These are phyloP conservation scores for Microcebus murinus DNA, from an alignment of 2,113 vertebrate species.

Conservation along the genomic window DNA sequence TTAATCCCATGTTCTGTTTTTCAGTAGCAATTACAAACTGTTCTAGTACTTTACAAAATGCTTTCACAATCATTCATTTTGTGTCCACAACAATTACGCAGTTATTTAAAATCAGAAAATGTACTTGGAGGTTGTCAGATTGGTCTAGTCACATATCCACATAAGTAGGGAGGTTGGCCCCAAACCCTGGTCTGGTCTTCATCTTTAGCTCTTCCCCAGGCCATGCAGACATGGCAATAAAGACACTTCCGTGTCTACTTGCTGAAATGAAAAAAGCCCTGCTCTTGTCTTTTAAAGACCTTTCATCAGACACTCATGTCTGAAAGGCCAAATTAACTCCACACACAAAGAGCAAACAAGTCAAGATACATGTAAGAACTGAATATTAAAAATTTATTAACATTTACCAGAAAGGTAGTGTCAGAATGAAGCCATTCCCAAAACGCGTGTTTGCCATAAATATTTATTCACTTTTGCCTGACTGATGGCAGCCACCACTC, in stretches of 20 bases:
- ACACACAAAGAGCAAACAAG: background rate
- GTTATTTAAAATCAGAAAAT: background rate
- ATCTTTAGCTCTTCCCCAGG: fast-evolving
- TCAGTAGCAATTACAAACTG: background rate
- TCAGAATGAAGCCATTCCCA: constrained; percentile 68
- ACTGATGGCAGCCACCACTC: background rate
- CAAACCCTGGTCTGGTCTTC: background rate
- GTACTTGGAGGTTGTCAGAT: background rate
- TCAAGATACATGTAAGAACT: constrained; percentile 8
- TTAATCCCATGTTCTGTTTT: fast-evolving
- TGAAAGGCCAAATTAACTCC: background rate
- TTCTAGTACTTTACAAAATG: background rate
- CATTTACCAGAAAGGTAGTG: constrained; percentile 63
- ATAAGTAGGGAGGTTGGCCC: background rate
- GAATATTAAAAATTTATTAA: constrained; percentile 80
- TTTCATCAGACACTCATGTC: background rate
- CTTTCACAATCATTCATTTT: background rate
- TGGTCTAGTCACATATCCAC: background rate
- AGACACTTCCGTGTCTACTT: fast-evolving
- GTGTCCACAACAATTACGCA: background rate
- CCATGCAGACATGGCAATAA: fast-evolving
- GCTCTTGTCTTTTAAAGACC: background rate
- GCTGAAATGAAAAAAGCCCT: background rate
- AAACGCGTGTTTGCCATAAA: constrained; percentile 62
- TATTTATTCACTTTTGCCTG: constrained; percentile 68